phyloP scores from a whole-genome alignment of 2,113 vertebrate genomes.

The Nansenia antarctica region DNA sequence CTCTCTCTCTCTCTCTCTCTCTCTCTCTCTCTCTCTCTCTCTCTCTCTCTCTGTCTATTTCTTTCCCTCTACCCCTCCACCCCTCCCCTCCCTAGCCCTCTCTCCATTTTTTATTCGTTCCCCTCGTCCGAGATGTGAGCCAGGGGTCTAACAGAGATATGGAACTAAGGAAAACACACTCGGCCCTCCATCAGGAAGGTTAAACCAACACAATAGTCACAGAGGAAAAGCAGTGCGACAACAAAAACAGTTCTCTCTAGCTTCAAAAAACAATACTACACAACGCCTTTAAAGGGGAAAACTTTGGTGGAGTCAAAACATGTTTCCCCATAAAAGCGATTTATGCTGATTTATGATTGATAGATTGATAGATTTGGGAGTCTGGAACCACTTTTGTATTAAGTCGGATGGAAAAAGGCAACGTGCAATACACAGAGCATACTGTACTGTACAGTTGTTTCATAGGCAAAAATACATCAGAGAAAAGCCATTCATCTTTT shows the following conservation, averaged over 20 bases:
- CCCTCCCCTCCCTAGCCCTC: not conserved
- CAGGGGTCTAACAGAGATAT: conserved; percentile 53
- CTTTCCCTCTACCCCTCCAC: conserved; percentile 1
- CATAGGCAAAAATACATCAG: not conserved
- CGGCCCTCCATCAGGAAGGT: conserved; percentile 40
- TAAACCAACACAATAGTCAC: conserved; percentile 45
- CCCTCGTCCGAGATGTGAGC: conserved; percentile 34
- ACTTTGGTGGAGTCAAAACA: conserved; percentile 25
- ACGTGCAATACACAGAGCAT: conserved; percentile 14
- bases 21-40: not conserved
- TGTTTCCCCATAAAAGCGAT: conserved; percentile 55
- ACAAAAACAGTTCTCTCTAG: conserved; percentile 31
- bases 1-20: not conserved
- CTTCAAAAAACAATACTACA: conserved; percentile 14
- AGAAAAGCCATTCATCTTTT: too few species aligned
- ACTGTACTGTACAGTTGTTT: conserved; percentile 32
- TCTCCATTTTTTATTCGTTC: not conserved
- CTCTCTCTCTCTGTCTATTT: not conserved
- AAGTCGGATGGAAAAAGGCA: conserved; percentile 28
- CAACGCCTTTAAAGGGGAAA: conserved; percentile 34
- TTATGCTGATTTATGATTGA: conserved; percentile 59
- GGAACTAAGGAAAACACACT: conserved; percentile 55
- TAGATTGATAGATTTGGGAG: conserved; percentile 48
- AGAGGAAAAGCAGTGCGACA: conserved; percentile 22
- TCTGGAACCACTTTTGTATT: not conserved